Base-by-base conservation (phyloP, 2,113 vertebrate genomes). In the Erythrocebus patas region DNA sequence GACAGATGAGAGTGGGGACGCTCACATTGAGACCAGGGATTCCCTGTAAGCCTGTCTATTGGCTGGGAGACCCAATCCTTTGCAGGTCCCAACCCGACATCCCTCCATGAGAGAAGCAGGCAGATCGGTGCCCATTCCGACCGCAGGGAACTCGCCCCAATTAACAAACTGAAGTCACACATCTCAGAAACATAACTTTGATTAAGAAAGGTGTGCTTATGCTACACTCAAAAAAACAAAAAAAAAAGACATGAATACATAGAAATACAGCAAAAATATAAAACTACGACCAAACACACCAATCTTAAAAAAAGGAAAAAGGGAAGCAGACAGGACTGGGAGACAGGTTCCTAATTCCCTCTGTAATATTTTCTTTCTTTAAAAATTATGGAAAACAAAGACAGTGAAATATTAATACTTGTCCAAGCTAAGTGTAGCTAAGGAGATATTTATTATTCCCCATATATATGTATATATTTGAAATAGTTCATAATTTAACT, bases 401-500 rank as follows among this genome's bases (percentile, higher is more conserved):
- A 20, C 2, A 81, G 18, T 8, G 43, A 38, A 55, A 48, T 35
- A 12, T 70, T 5, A 70, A 3, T 25, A 32, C n/a, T 48, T 70
- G 40, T 57, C 50, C 57, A 50, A 32, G 11, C 11, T 43, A 18
- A 73, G 6, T 18, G 13, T 17, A 73, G 25, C 38, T 12, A 11
- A 32, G 6, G 16, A 35, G 18, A 25, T 0, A 2, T 20, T 10
- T 1, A 30, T 27, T 32, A 30, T 50, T 14, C 27, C 59, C 38
- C 27, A 35, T 1, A 27, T 40, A 50, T 4, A 9, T 0, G 11
- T 18, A 22, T 27, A 3, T 5, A 3, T 5, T 1, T 18, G 23
- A 59, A 52, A 35, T 0, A 0, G 5, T 40, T 85, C 35, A 1
- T 6, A 66, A 10, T 55, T 52, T 43, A 23, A 12, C 52, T 50